Conservation (phyloP, 2,113 vertebrate species). For the Melanerpes formicivorus region DNA sequence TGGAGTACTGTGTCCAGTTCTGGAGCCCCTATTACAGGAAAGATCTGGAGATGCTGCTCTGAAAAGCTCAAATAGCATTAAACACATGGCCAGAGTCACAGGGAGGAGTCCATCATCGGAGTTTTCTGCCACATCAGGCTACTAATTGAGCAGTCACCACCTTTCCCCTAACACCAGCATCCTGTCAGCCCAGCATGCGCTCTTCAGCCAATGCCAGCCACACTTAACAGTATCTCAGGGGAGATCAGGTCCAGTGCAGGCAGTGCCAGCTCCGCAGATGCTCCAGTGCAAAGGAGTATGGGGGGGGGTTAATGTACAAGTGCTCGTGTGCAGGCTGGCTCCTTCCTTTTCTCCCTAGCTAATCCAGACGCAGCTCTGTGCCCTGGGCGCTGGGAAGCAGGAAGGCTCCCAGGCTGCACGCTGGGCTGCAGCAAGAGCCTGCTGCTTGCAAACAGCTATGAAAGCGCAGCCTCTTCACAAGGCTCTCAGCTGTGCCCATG, state of each 20-base stretch:
- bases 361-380: background rate
- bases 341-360: background rate
- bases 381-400: background rate
- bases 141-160: accelerated
- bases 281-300: background rate
- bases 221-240: background rate
- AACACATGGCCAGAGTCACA: background rate
- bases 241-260: accelerated
- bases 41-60: background rate
- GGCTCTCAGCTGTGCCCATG: background rate
- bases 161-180: background rate
- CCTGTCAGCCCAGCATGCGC: accelerated
- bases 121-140: background rate
- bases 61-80: background rate
- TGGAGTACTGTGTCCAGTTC: too few species aligned
- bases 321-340: background rate
- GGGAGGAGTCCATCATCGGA: background rate
- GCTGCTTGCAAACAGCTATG: background rate
- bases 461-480: background rate
- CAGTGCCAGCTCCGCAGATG: background rate
- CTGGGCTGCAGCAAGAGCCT: background rate
- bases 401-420: accelerated
- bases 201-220: background rate
- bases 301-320: background rate
- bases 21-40: too few species aligned